Percentiles rank a stretch among this genome's conserved stretches.
phyloP scores from a whole-genome alignment of 1,140 invertebrate genomes.

The Bombus ignitus region DNA sequence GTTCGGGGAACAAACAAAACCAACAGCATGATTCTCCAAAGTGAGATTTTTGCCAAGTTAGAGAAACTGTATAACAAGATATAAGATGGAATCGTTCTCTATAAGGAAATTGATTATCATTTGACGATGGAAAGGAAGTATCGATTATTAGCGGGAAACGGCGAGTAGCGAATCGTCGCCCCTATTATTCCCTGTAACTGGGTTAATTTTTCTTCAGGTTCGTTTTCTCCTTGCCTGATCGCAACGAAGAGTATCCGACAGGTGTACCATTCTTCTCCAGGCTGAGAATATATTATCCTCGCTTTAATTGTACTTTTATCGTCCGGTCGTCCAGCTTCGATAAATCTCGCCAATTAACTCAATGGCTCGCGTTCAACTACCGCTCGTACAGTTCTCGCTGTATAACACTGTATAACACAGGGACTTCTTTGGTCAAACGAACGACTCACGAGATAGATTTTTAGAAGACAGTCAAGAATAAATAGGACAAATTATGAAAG shows the following conservation, averaged over 20 bases:
- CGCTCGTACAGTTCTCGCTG: slow-evolving; percentile 30
- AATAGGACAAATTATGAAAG: background rate
- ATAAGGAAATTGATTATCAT: slow-evolving; percentile 48
- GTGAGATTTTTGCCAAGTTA: background rate
- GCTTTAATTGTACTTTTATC: slow-evolving; percentile 77
- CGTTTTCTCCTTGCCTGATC: slow-evolving; percentile 42
- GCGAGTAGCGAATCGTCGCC: slow-evolving; percentile 68
- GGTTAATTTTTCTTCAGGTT: slow-evolving; percentile 71
- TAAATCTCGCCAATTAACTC: slow-evolving; percentile 52
- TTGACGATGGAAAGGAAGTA: slow-evolving; percentile 38
- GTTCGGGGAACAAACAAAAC: background rate
- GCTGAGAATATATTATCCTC: slow-evolving; percentile 72
- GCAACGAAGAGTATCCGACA: background rate
- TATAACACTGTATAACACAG: slow-evolving; percentile 46
- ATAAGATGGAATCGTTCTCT: background rate
- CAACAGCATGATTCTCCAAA: background rate
- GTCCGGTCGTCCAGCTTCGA: slow-evolving; percentile 59
- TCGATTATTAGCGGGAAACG: slow-evolving; percentile 61
- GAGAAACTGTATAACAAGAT: background rate
- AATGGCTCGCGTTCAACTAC: slow-evolving; percentile 11
- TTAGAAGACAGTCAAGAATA: background rate
- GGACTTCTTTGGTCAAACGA: slow-evolving; percentile 46
- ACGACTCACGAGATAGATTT: slow-evolving; percentile 40
- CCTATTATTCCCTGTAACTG: slow-evolving; percentile 73
- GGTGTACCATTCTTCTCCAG: slow-evolving; percentile 23